phyloP scores from a whole-genome alignment of 1,140 invertebrate genomes.

The Drosophila orosa region DNA sequence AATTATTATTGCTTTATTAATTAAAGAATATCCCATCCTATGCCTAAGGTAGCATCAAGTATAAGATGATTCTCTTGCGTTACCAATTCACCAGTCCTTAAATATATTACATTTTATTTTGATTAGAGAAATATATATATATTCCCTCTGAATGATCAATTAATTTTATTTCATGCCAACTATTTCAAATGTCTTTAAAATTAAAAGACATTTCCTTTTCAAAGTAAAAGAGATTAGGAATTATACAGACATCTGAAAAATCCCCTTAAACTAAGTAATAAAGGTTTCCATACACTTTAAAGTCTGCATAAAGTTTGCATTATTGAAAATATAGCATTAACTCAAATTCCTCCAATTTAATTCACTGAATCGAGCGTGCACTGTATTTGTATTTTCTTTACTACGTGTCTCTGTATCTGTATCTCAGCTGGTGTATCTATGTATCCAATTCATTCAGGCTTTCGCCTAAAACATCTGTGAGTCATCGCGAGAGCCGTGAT shows the following conservation, averaged over 20 bases:
- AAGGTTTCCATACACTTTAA: too few species aligned
- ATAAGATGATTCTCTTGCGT: not conserved
- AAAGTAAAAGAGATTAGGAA: not conserved
- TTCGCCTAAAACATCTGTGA: slow-evolving; percentile 47
- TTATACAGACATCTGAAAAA: not conserved
- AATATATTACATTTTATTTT: not conserved
- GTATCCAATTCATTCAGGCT: slow-evolving; percentile 44
- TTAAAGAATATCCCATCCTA: too few species aligned
- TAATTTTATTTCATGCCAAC: too few species aligned
- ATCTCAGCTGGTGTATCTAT: slow-evolving; percentile 39
- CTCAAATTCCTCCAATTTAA: too few species aligned
- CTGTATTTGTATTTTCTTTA: slow-evolving; percentile 28
- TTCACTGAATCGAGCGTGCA: not conserved
- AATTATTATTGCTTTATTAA: not conserved
- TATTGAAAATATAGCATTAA: not conserved
- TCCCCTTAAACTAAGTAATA: not conserved
- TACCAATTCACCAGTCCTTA: not conserved
- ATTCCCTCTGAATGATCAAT: too few species aligned
- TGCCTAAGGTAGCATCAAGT: too few species aligned
- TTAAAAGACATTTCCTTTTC: not conserved
- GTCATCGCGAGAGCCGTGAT: slow-evolving; percentile 32
- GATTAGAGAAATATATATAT: not conserved
- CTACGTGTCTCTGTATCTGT: slow-evolving; percentile 23
- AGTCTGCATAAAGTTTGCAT: too few species aligned
- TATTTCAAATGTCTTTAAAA: too few species aligned